Conservation (phyloP, 2,888 invertebrate genomes). For the Polydrusus tereticollis region DNA sequence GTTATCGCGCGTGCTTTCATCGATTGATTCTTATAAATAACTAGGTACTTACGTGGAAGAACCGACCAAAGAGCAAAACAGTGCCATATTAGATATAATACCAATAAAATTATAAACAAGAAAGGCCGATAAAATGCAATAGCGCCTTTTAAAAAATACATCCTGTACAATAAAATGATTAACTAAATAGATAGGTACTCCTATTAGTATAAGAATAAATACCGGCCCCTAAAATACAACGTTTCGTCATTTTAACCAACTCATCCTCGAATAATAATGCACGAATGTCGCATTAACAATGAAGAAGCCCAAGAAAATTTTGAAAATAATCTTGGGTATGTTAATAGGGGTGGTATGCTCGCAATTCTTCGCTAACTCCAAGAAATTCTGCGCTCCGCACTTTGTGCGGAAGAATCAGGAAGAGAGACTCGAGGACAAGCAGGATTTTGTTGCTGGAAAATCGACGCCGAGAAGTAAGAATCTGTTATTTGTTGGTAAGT, state of each 20-base stretch:
- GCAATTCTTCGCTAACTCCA: slow-evolving; percentile 50
- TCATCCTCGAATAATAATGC: slow-evolving; percentile 37
- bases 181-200: no score
- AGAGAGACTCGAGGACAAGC: slow-evolving; percentile 2
- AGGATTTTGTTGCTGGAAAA: slow-evolving; percentile 38
- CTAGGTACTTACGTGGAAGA: no score
- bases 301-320: slow-evolving; percentile 58
- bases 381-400: slow-evolving; percentile 41
- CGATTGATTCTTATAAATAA: no score
- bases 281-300: slow-evolving; percentile 41
- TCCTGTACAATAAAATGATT: no score
- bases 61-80: no score
- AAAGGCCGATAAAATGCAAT: no score
- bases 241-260: background rate
- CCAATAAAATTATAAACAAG: no score
- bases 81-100: no score
- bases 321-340: slow-evolving; percentile 61
- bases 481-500: slow-evolving; percentile 49
- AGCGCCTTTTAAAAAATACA: no score
- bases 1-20: no score
- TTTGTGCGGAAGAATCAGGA: background rate
- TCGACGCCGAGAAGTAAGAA: slow-evolving; percentile 51
- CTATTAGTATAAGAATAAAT: background rate
- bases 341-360: slow-evolving; percentile 59
- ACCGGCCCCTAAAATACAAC: background rate